Evolutionary conservation across 37 sponge, comb jelly and placozoan genomes (phyloP).

Genomic region (Spongilla lacustris): DNA sequence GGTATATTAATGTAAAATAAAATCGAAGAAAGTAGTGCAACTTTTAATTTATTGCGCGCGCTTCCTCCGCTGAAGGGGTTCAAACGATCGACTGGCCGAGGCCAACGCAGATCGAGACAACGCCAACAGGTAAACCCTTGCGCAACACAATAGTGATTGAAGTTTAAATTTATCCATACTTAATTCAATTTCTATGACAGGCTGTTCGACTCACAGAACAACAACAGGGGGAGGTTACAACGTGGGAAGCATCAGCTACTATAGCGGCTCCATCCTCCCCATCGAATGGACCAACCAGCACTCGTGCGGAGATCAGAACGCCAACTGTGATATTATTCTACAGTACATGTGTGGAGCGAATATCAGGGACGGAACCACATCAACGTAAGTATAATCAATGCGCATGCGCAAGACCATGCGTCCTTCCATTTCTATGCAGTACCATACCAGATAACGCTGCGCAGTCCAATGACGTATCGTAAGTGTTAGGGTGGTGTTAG

Average conservation of each 20-base stretch:
- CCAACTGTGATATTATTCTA: slow-evolving; percentile 90
- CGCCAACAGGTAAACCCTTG: slow-evolving; percentile 79
- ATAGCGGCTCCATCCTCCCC: slow-evolving; percentile 78
- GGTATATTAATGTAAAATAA: not conserved
- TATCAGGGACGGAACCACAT: slow-evolving; percentile 90
- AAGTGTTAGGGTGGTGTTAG: slow-evolving; percentile 1
- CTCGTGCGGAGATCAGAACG: slow-evolving; percentile 93
- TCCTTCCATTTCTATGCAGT: slow-evolving; percentile 26
- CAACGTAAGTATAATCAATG: slow-evolving; percentile 56
- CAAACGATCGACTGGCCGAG: slow-evolving; percentile 96
- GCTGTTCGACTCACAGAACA: slow-evolving; percentile 98
- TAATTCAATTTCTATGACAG: slow-evolving; percentile 22
- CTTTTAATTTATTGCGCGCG: not conserved
- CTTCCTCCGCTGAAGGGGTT: slow-evolving; percentile 61
- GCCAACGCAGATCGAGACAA: slow-evolving; percentile 88
- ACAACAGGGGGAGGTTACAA: slow-evolving; percentile 99
- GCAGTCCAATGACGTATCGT: slow-evolving; percentile 85
- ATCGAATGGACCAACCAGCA: slow-evolving; percentile 99
- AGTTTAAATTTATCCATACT: not conserved
- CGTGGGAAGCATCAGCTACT: slow-evolving; percentile 95
- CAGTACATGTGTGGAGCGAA: slow-evolving; percentile 96
- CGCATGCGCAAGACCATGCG: not conserved
- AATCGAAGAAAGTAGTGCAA: not conserved
- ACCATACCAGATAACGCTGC: slow-evolving; percentile 86
- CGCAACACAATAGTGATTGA: not conserved